Conservation (phyloP, 2,888 invertebrate species). For the Trachelus tabidus region DNA sequence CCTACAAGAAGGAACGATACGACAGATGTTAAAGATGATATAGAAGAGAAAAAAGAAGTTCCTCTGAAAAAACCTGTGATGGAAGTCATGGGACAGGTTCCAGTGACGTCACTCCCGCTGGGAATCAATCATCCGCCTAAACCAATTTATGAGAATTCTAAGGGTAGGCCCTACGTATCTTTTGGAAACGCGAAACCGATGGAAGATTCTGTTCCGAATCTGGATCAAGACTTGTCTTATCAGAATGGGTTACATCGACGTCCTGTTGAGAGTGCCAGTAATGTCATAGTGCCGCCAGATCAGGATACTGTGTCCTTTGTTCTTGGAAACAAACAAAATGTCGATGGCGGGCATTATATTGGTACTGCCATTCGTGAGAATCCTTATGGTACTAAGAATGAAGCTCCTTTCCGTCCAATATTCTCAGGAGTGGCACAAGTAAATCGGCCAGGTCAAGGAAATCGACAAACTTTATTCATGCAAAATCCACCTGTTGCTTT, state of each 20-base stretch:
- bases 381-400: slow-evolving; percentile 55
- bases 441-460: not conserved
- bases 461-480: not conserved
- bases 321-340: slow-evolving; percentile 73
- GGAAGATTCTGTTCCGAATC: not conserved
- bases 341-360: slow-evolving; percentile 63
- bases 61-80: not conserved
- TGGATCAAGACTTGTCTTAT: not conserved
- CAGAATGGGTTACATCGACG: slow-evolving; percentile 19
- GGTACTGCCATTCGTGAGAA: slow-evolving; percentile 69
- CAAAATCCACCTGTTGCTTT: slow-evolving; percentile 46
- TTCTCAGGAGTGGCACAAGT: not conserved
- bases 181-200: not conserved
- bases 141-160: not conserved
- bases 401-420: slow-evolving; percentile 42
- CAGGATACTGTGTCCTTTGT: slow-evolving; percentile 76
- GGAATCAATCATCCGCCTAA: slow-evolving; percentile 59
- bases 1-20: not conserved
- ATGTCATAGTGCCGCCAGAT: slow-evolving; percentile 73
- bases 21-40: not conserved
- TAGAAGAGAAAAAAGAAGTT: slow-evolving; percentile 12
- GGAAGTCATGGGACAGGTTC: slow-evolving; percentile 16
- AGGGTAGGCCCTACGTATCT: slow-evolving; percentile 1
- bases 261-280: slow-evolving; percentile 71
- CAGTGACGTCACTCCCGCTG: slow-evolving; percentile 61